Evolutionary conservation across 1,140 invertebrate genomes (phyloP).

Genomic region (Metopolophium dirhodum): DNA sequence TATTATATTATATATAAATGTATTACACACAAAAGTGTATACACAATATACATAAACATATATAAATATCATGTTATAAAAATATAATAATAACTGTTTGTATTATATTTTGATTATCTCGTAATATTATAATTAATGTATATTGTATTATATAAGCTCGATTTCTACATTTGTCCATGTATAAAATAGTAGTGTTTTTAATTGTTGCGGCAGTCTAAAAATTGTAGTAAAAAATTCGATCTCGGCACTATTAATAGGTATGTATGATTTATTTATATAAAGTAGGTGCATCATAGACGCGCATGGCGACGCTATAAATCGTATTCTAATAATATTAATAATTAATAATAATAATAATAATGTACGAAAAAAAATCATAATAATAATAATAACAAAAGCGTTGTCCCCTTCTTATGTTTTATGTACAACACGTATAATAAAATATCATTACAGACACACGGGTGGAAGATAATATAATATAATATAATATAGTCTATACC

Average conservation of each 20-base stretch:
- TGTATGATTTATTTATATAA: not conserved
- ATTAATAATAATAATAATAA: not conserved
- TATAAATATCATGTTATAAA: slow-evolving; percentile 13
- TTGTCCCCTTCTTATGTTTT: not conserved
- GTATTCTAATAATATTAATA: slow-evolving; percentile 8
- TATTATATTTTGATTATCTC: not conserved
- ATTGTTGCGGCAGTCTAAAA: not conserved
- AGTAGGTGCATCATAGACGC: not conserved
- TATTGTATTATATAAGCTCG: slow-evolving; percentile 11
- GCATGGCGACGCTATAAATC: not conserved
- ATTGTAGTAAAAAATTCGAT: not conserved
- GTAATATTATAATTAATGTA: slow-evolving; percentile 3
- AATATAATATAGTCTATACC: not conserved
- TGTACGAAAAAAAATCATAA: slow-evolving; percentile 6
- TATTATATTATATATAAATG: not conserved
- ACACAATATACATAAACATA: slow-evolving; percentile 10
- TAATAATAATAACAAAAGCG: slow-evolving; percentile 25
- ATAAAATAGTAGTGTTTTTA: not conserved
- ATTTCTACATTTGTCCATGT: not conserved
- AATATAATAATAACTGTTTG: not conserved
- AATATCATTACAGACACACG: not conserved
- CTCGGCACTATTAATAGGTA: not conserved
- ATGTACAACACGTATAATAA: slow-evolving; percentile 18
- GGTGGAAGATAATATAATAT: slow-evolving; percentile 10
- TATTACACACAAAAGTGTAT: not conserved